Percentiles rank a stretch among this genome's conserved stretches.
phyloP scores from a whole-genome alignment of 2,888 invertebrate species.

The Petrolisthes cinctipes region DNA sequence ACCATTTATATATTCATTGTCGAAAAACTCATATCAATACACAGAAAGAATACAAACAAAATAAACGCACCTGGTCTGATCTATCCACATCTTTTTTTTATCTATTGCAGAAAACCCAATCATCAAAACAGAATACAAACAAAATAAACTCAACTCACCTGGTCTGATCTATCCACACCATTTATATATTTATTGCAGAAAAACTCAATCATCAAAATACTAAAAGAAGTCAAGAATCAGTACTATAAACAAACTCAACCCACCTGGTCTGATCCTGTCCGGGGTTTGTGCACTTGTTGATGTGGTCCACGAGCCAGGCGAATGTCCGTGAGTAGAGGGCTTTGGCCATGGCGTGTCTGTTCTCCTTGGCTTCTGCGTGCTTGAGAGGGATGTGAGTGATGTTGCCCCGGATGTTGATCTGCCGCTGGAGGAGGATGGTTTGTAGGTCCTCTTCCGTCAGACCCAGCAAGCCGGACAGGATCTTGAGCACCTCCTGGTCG shows the following conservation, averaged over 20 bases:
- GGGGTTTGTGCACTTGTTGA: conserved; percentile 91
- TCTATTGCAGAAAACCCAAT: too few relatives aligned
- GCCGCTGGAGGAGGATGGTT: conserved; percentile 81
- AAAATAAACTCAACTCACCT: too few relatives aligned
- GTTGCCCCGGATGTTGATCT: conserved; percentile 92
- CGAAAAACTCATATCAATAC: too few relatives aligned
- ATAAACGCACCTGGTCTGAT: conserved; percentile 69
- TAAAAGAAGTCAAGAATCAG: background rate
- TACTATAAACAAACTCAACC: background rate
- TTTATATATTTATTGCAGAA: background rate
- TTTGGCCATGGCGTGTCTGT: conserved; percentile 93
- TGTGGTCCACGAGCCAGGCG: conserved; percentile 92
- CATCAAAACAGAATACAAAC: too few relatives aligned
- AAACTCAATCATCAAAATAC: too few relatives aligned
- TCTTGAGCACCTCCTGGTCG: conserved; percentile 80
- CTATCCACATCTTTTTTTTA: conserved; percentile 67
- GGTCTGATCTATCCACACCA: too few relatives aligned
- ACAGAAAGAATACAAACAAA: background rate
- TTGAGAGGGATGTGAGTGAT: conserved; percentile 92
- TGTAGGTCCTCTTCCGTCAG: conserved; percentile 81
- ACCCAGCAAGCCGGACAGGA: conserved; percentile 81
- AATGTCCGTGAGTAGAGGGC: conserved; percentile 90
- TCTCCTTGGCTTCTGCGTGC: conserved; percentile 81
- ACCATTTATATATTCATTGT: too few relatives aligned
- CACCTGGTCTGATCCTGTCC: conserved; percentile 76